Conservation (phyloP, 2,888 invertebrate genomes). For the Melanchra persicariae region DNA sequence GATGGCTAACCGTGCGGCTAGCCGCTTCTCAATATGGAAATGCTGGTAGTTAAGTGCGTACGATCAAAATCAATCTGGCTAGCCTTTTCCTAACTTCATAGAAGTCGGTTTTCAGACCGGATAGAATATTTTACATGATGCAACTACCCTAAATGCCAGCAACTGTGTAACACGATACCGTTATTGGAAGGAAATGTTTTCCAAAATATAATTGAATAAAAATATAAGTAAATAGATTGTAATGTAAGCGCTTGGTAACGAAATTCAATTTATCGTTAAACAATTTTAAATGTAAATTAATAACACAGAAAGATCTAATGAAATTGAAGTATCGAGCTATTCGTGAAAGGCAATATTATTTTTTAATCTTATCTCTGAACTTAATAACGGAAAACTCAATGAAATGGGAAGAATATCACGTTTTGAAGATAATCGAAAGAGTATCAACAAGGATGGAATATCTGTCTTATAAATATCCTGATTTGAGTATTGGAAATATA, state of each 20-base stretch:
- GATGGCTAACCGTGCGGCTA: too few species aligned
- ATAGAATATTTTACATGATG: too few species aligned
- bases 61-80: too few species aligned
- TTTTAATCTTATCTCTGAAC: slow-evolving; percentile 49
- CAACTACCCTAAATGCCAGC: too few species aligned
- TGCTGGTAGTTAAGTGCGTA: too few species aligned
- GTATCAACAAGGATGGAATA: neutral
- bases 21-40: too few species aligned
- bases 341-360: slow-evolving; percentile 52
- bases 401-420: slow-evolving; percentile 25
- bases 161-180: too few species aligned
- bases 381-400: slow-evolving; percentile 28
- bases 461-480: neutral
- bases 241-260: slow-evolving; percentile 7
- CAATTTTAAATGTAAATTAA: slow-evolving; percentile 40
- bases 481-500: neutral
- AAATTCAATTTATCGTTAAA: slow-evolving; percentile 39
- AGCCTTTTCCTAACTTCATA: too few species aligned
- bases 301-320: slow-evolving; percentile 22
- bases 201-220: too few species aligned
- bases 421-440: slow-evolving; percentile 40
- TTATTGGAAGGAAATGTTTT: too few species aligned
- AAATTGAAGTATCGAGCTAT: slow-evolving; percentile 39
- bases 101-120: too few species aligned
- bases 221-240: slow-evolving; percentile 19